Conservation (phyloP, 2,113 vertebrate genomes). For the Sus scrofa region T2T-Sscrofa CM000816.6:53855001-53855500, state of each 20-base stretch:
- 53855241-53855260: not conserved
- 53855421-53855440: not conserved
- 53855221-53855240: not conserved
- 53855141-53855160: not conserved
- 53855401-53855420: conserved; percentile 1
- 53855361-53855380: not conserved
- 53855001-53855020: not conserved
- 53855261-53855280: not conserved
- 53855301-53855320: not conserved
- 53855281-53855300: not conserved
- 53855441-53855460: not conserved
- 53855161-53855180: not conserved
- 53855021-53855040: not conserved
- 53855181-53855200: not conserved
- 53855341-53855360: not conserved
- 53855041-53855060: not conserved
- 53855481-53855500: not conserved
- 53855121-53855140: not conserved
- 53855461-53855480: not conserved
- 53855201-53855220: not conserved
- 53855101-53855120: not conserved
- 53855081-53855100: too few species aligned
- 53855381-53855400: not conserved
- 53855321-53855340: not conserved
- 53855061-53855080: not conserved